Conservation (phyloP, 2,113 vertebrate genomes). For the Hypanus sabinus region DNA sequence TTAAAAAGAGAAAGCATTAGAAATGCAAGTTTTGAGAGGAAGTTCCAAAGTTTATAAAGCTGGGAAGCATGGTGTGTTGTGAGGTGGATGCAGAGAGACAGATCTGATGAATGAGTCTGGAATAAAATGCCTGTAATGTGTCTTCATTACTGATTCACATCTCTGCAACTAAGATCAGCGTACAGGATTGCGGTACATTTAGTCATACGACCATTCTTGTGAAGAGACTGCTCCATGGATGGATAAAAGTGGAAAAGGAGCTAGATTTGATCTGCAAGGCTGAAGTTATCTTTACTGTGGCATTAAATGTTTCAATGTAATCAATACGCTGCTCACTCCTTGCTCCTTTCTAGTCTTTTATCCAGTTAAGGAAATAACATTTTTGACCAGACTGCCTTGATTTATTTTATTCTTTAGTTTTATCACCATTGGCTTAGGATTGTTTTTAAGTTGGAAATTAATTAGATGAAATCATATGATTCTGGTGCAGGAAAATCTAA, state of each 20-base stretch:
- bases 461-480: background rate
- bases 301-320: background rate
- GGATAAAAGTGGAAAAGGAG: background rate
- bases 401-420: background rate
- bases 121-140: too few relatives aligned
- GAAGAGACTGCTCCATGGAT: background rate
- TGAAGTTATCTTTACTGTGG: background rate
- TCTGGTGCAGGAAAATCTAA: background rate
- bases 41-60: background rate
- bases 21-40: background rate
- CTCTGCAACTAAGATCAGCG: background rate
- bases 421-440: background rate
- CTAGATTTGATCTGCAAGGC: background rate
- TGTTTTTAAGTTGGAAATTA: background rate
- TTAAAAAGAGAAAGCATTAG: background rate
- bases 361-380: too few relatives aligned
- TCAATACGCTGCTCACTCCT: background rate
- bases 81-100: too few relatives aligned
- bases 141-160: background rate
- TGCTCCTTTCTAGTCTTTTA: background rate
- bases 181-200: background rate
- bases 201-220: background rate
- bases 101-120: too few relatives aligned
- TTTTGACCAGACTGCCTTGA: background rate
- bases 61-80: background rate